Evolutionary conservation across 2,888 invertebrate genomes (phyloP).

Genomic region (Euphydryas editha): DNA sequence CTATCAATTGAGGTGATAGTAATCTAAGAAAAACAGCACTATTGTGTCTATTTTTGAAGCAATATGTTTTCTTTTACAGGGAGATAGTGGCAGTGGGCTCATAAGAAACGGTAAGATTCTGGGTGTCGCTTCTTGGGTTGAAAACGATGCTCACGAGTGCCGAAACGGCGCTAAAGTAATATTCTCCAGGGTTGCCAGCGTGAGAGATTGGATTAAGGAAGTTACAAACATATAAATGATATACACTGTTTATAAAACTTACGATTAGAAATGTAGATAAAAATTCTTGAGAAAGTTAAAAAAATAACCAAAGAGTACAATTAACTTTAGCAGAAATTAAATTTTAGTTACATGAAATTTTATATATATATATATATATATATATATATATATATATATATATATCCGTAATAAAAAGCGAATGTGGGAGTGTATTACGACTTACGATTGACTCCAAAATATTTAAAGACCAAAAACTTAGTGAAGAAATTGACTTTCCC

Average conservation of each 20-base stretch:
- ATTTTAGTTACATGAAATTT: neutral
- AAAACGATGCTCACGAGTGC: constrained; percentile 69
- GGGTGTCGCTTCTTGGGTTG: constrained; percentile 77
- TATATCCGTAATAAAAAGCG: too few relatives aligned
- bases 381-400: too few relatives aligned
- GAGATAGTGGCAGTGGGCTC: constrained; percentile 78
- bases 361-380: too few relatives aligned
- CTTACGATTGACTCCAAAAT: too few relatives aligned
- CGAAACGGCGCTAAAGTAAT: constrained; percentile 65
- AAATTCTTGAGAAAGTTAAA: neutral
- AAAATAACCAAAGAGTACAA: constrained; percentile 14
- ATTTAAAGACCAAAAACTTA: too few relatives aligned
- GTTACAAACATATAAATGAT: constrained; percentile 58
- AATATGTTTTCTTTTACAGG: constrained; percentile 52
- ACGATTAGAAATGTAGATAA: constrained; percentile 9
- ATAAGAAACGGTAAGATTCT: constrained; percentile 59
- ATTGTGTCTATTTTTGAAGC: too few relatives aligned
- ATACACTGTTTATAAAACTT: neutral
- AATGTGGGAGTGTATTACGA: too few relatives aligned
- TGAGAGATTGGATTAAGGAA: constrained; percentile 65
- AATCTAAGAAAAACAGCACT: too few relatives aligned
- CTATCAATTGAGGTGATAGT: too few relatives aligned
- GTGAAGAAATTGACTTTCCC: too few relatives aligned
- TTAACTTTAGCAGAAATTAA: neutral
- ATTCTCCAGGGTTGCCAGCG: constrained; percentile 66